Conservation (phyloP, 2,888 invertebrate species). For the Prosapia bicincta region DNA sequence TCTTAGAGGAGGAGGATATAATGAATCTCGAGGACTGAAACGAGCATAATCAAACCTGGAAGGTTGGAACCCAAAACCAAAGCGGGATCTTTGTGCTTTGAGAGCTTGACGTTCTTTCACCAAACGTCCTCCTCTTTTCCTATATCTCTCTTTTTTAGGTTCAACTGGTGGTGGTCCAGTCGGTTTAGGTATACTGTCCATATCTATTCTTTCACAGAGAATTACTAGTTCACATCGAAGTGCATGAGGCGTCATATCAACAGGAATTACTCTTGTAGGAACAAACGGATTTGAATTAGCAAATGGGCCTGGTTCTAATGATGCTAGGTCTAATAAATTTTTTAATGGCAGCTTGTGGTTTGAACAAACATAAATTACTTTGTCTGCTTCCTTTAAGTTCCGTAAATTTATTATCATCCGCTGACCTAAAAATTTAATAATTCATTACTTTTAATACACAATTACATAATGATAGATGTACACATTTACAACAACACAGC, state of each 20-base stretch:
- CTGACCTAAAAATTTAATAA: slow-evolving; percentile 43
- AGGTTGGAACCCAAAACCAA: neutral
- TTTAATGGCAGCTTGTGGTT: slow-evolving; percentile 50
- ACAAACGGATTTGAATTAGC: slow-evolving; percentile 52
- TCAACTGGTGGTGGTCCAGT: neutral
- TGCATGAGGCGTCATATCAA: slow-evolving; percentile 61
- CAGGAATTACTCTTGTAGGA: slow-evolving; percentile 51
- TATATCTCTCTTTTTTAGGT: slow-evolving; percentile 18
- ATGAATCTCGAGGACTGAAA: slow-evolving; percentile 11
- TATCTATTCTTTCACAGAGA: slow-evolving; percentile 46
- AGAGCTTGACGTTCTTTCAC: slow-evolving; percentile 17
- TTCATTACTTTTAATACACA: too few species aligned
- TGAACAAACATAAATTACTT: slow-evolving; percentile 57
- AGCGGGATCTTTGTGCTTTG: neutral
- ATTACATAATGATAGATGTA: too few species aligned
- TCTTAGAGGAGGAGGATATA: slow-evolving; percentile 25
- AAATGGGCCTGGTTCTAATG: slow-evolving; percentile 41
- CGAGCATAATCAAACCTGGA: neutral
- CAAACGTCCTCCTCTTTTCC: slow-evolving; percentile 4
- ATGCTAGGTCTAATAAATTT: slow-evolving; percentile 49
- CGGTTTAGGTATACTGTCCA: slow-evolving; percentile 36
- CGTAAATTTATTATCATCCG: slow-evolving; percentile 48
- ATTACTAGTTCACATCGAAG: slow-evolving; percentile 57
- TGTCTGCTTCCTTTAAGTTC: slow-evolving; percentile 47
- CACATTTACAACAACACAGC: too few species aligned